Conservation (phyloP, 2,888 invertebrate genomes). For the Epirrhoe alternata region DNA sequence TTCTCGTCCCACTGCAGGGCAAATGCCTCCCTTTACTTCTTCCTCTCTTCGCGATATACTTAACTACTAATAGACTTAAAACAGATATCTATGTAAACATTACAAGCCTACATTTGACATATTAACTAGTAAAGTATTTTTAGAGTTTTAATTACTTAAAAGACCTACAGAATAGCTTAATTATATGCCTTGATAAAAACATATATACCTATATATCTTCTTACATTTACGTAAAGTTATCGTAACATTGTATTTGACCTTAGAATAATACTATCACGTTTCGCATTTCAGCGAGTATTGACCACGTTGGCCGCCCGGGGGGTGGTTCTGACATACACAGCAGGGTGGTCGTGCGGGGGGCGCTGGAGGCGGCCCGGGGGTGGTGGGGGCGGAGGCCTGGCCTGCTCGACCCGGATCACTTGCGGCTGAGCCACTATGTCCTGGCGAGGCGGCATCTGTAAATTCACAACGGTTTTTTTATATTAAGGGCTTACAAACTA, state of each 20-base stretch:
- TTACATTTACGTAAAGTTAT: neutral
- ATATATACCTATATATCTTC: neutral
- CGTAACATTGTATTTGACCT: slow-evolving; percentile 4
- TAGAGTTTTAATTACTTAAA: neutral
- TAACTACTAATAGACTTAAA: too few species aligned
- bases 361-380: slow-evolving; percentile 74
- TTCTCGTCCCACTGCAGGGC: too few species aligned
- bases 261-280: slow-evolving; percentile 22
- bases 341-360: slow-evolving; percentile 77
- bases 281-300: slow-evolving; percentile 46
- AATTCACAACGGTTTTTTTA: neutral
- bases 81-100: too few species aligned
- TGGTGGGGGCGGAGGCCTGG: slow-evolving; percentile 64
- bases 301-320: slow-evolving; percentile 51
- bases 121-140: too few species aligned
- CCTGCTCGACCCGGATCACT: slow-evolving; percentile 58
- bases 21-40: too few species aligned
- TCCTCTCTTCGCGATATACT: too few species aligned
- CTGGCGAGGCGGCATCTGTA: slow-evolving; percentile 74
- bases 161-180: neutral
- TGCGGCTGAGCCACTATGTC: slow-evolving; percentile 65
- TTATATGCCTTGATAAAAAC: neutral
- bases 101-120: too few species aligned
- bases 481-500: neutral
- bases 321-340: slow-evolving; percentile 61